phyloP scores from a whole-genome alignment of 2,888 invertebrate species.

The Ariolimax columbianus region DNA sequence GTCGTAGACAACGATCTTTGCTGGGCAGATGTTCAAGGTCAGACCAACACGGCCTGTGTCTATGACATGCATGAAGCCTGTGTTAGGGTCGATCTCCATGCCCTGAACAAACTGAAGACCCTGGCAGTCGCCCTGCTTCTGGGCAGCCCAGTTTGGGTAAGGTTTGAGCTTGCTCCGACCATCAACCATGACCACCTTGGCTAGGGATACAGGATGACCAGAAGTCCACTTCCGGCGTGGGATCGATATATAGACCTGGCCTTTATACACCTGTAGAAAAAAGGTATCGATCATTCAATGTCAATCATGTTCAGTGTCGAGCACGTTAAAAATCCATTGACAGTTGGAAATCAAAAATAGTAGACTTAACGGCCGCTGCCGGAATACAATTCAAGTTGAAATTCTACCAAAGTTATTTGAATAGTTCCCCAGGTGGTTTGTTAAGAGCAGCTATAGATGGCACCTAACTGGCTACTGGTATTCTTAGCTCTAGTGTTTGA shows the following conservation, averaged over 20 bases:
- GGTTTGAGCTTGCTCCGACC: constrained; percentile 59
- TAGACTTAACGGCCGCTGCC: no score
- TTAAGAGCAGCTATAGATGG: no score
- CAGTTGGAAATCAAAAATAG: no score
- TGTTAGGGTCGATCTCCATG: constrained; percentile 70
- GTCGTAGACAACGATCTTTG: constrained; percentile 68
- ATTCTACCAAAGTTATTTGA: no score
- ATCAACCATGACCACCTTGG: constrained; percentile 52
- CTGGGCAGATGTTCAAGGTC: constrained; percentile 60
- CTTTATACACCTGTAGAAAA: constrained; percentile 57
- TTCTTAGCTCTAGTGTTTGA: no score
- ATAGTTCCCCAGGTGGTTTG: no score
- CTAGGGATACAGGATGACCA: constrained; percentile 53
- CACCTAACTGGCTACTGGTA: no score
- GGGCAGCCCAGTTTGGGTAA: constrained; percentile 66
- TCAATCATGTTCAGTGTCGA: no score
- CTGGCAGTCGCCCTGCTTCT: constrained; percentile 64
- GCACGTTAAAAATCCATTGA: no score
- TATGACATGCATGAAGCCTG: constrained; percentile 68
- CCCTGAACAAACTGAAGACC: constrained; percentile 69
- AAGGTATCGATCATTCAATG: no score
- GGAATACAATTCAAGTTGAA: no score
- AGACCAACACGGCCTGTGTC: constrained; percentile 62
- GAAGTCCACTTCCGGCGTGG: constrained; percentile 60
- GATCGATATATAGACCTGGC: constrained; percentile 64